Evolutionary conservation across 2,888 invertebrate species (phyloP), one percentile per base, ranked within the genome.

Genomic region (Noctua janthe): DNA sequence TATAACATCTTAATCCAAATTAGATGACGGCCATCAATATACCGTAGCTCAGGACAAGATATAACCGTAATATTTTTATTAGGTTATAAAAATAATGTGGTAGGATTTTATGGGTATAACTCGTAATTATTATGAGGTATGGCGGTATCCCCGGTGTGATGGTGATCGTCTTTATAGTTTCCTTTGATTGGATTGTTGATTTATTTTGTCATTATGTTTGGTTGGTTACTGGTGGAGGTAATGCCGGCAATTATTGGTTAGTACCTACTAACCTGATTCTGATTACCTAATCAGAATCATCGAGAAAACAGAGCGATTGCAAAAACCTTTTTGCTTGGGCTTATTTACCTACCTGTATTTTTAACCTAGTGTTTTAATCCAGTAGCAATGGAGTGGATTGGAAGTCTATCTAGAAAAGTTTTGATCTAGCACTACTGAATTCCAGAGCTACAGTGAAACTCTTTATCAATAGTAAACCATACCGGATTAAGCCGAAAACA

Each of bases 41-140:
- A 84, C 81, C 76, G 84, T 83, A 85, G 81, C 64, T 71, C 83
- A 64, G 87, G 88, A 88, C 87, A 85, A 87, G 81, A 85, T 79
- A 82, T 72, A 71, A 74, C 86, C 88, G 82, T 92, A 90, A 90
- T 89, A 90, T 91, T 91, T 93, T 94, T 93, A 94, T 91, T 92
- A 88, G 78, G 91, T 56, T 90, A 92, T 95, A 94, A 94, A 95
- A 94, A 94, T 94, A 93, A 94, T 92, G 90, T 90, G 78, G 85
- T 23, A 73, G 54, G 84, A 92, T 91, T 94, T 94, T 89, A 88
- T 90, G 88, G 87, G 86, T 87, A 92, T 94, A 93, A 91, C 92
- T 93, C 92, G 90, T 95, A 94, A 95, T 95, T 92, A 94, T 95
- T 92, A 94, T 91, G 92, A 91, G 91, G 87, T 87, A 89, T 87